These are phyloP conservation scores for Oreochromis grahami DNA, from an alignment of 2,797 vertebrate species.

Conservation along the genomic window DNA sequence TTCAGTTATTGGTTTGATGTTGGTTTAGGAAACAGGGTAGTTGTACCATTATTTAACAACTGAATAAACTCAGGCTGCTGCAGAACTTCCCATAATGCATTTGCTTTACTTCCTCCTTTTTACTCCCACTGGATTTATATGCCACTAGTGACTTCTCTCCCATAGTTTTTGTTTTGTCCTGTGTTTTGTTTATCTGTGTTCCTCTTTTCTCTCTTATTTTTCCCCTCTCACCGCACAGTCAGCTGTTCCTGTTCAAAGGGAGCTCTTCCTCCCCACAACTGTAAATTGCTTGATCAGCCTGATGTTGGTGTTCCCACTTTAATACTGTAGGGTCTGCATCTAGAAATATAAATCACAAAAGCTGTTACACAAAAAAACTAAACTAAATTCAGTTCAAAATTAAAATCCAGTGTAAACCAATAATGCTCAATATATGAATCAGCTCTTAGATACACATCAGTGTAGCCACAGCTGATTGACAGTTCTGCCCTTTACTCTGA, in stretches of 20 bases:
- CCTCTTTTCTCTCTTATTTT: not conserved
- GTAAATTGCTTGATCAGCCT: not conserved
- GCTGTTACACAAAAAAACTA: not conserved
- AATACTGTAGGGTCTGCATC: not conserved
- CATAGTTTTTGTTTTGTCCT: not conserved
- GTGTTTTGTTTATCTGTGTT: not conserved
- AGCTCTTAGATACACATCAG: not conserved
- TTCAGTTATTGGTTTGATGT: not conserved
- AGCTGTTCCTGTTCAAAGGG: not conserved
- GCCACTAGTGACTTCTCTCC: not conserved
- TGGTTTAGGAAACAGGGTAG: not conserved
- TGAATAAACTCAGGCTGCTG: not conserved
- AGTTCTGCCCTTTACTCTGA: not conserved
- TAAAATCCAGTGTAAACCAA: not conserved
- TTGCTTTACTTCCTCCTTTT: not conserved
- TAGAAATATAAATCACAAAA: not conserved
- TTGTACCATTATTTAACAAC: not conserved
- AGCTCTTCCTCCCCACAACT: not conserved
- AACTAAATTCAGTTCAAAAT: not conserved
- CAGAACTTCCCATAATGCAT: not conserved
- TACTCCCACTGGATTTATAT: not conserved
- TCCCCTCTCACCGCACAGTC: not conserved
- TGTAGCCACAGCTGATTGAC: not conserved
- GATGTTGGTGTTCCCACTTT: rapidly evolving
- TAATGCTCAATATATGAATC: rapidly evolving